These are phyloP conservation scores for Siniperca undulata DNA, from an alignment of 2,797 vertebrate genomes.

Conservation along the genomic window DNA sequence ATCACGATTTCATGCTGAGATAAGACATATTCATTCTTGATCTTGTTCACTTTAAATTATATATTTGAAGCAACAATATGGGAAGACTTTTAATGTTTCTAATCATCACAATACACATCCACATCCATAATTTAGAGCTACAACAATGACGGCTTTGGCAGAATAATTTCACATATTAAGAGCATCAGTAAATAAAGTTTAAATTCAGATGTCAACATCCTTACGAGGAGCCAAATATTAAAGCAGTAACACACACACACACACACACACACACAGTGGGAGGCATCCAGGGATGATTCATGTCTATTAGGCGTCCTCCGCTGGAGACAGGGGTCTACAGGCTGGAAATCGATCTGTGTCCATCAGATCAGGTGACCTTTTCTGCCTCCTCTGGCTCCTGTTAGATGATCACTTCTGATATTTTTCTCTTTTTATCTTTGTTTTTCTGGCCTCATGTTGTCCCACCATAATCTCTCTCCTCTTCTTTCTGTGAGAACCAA, in stretches of 20 bases:
- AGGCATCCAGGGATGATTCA: conserved; percentile 56
- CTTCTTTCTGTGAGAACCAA: conserved; percentile 52
- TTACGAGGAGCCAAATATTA: conserved; percentile 10
- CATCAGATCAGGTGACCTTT: conserved; percentile 68
- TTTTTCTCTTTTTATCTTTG: conserved; percentile 46
- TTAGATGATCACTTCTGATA: conserved; percentile 61
- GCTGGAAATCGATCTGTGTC: conserved; percentile 70
- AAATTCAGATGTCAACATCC: conserved; percentile 8
- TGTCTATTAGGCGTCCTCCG: conserved; percentile 50
- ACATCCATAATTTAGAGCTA: neutral
- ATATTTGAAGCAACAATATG: neutral
- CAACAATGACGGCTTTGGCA: neutral
- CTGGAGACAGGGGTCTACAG: conserved; percentile 64
- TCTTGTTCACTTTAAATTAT: neutral
- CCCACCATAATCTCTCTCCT: conserved; percentile 33
- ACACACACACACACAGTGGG: conserved; percentile 23
- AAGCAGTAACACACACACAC: conserved; percentile 20
- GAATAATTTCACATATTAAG: conserved; percentile 1
- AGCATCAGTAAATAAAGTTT: neutral
- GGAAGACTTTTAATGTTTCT: conserved; percentile 1
- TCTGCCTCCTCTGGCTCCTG: conserved; percentile 60
- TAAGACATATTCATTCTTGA: neutral
- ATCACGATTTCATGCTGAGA: neutral
- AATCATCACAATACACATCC: neutral
- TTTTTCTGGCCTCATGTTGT: conserved; percentile 35